Base-by-base conservation (phyloP, 2,113 vertebrate species). In the Hemibagrus wyckioides region DNA sequence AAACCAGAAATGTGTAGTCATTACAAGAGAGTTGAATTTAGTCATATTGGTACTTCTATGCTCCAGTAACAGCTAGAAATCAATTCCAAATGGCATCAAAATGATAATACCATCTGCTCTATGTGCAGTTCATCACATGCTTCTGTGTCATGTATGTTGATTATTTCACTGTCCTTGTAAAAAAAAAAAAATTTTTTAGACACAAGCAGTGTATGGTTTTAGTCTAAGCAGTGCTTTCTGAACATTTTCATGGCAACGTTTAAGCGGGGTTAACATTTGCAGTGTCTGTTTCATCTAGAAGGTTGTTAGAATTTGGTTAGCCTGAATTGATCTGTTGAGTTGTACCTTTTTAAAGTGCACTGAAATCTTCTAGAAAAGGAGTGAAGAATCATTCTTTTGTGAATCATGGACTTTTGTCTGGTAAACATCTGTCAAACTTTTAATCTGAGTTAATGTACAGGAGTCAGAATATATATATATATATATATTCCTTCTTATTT, bases 401-500 rank as follows among this genome's bases (percentile, higher is more conserved):
- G 30, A 41, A 41, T 73, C 36, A 73, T 73, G 69, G 36, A 73
- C 11, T 41, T 1, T 28, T 6, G 23, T 25, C 11, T 14, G 7
- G 17, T 19, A 71, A 39, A 23, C 67, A 30, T 11, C 33, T 65
- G 63, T 15, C 67, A 23, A 9, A 36, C 1, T 69, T 73, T 25
- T 44, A 44, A 41, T 73, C 39, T 25, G 36, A 73, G 41, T 23
- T 73, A 41, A 73, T 77, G 28, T 90, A 4, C 69, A 65, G 30
- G 83, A 82, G 14, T 23, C 19, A 2, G 15, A 76, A 67, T n/a
- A n/a, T n/a, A n/a, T n/a, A n/a, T n/a, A n/a, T n/a, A 67, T 36
- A 69, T 13, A 14, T 28, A 5, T 48, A 5, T 48, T 48, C 44
- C 25, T 80, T 87, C 11, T 57, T 61, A 92, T 85, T 85, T 90